Conservation (phyloP, 2,113 vertebrate species). For the Laterallus jamaicensis region DNA sequence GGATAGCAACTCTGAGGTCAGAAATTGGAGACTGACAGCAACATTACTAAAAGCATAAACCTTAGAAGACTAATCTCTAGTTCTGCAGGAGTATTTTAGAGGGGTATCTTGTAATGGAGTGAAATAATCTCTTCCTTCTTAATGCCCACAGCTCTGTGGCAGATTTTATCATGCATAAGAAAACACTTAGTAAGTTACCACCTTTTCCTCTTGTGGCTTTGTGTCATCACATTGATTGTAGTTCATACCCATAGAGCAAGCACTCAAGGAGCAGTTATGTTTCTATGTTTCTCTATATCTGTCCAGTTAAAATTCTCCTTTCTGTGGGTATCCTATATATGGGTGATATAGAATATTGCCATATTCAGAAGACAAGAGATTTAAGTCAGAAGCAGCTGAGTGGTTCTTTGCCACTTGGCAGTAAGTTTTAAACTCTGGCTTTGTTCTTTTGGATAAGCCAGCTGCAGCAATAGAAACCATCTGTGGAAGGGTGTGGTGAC, state of each 20-base stretch:
- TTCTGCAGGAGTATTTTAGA: not conserved
- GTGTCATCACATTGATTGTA: not conserved
- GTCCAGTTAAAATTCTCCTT: not conserved
- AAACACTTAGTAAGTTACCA: not conserved
- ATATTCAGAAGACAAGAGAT: not conserved
- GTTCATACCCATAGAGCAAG: not conserved
- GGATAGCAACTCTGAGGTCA: not conserved
- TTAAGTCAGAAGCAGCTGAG: not conserved
- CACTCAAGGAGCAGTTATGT: not conserved
- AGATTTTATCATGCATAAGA: not conserved
- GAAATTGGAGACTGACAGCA: not conserved
- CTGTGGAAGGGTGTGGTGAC: slow-evolving; percentile 47
- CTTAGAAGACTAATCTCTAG: not conserved
- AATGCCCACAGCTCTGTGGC: not conserved
- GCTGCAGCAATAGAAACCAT: slow-evolving; percentile 38
- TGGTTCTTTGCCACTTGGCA: not conserved
- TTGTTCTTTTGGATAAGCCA: not conserved
- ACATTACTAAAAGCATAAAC: not conserved
- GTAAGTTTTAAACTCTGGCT: not conserved
- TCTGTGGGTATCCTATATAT: not conserved
- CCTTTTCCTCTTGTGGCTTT: not conserved
- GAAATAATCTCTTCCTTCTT: not conserved
- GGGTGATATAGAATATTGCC: not conserved
- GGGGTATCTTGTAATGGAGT: not conserved
- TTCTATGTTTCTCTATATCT: not conserved